phyloP scores from a whole-genome alignment of 1,140 invertebrate species.

The Lepidurus packardi region DNA sequence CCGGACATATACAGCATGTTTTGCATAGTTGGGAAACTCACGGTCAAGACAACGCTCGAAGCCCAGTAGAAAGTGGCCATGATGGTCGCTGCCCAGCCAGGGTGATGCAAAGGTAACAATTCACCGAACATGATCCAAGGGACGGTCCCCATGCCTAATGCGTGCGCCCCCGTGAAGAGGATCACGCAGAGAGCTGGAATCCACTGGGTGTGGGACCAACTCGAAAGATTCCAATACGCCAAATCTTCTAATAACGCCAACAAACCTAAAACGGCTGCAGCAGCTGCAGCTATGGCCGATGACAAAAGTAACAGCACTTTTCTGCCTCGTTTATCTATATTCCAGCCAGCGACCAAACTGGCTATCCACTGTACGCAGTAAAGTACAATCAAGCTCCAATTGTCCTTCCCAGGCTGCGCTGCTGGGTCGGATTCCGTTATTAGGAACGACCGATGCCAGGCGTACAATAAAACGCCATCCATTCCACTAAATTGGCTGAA shows the following conservation, averaged over 20 bases:
- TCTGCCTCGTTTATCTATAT: constrained; percentile 30
- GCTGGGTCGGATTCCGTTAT: background rate
- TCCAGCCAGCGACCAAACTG: constrained; percentile 23
- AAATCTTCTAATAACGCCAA: constrained; percentile 33
- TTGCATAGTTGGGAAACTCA: constrained; percentile 31
- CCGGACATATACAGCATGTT: constrained; percentile 34
- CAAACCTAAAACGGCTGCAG: constrained; percentile 29
- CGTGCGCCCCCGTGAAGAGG: constrained; percentile 31
- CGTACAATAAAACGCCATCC: constrained; percentile 33
- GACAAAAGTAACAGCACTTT: constrained; percentile 33
- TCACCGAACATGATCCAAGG: constrained; percentile 34
- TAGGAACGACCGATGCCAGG: constrained; percentile 24
- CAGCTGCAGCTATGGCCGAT: constrained; percentile 26
- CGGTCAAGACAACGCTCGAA: constrained; percentile 28
- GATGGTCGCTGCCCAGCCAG: constrained; percentile 30
- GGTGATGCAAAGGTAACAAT: constrained; percentile 29
- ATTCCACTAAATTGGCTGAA: constrained; percentile 35
- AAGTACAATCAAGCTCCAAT: constrained; percentile 33
- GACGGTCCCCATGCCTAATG: constrained; percentile 33
- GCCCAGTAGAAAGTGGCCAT: constrained; percentile 30
- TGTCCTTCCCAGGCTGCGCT: background rate
- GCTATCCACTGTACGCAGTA: constrained; percentile 34
- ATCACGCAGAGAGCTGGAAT: constrained; percentile 34
- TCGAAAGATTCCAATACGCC: constrained; percentile 4
- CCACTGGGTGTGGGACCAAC: constrained; percentile 22